Percentiles rank a stretch among this genome's conserved stretches.
Evolutionary conservation across 2,113 vertebrate species (phyloP).

Genomic region (Caretta caretta): DNA sequence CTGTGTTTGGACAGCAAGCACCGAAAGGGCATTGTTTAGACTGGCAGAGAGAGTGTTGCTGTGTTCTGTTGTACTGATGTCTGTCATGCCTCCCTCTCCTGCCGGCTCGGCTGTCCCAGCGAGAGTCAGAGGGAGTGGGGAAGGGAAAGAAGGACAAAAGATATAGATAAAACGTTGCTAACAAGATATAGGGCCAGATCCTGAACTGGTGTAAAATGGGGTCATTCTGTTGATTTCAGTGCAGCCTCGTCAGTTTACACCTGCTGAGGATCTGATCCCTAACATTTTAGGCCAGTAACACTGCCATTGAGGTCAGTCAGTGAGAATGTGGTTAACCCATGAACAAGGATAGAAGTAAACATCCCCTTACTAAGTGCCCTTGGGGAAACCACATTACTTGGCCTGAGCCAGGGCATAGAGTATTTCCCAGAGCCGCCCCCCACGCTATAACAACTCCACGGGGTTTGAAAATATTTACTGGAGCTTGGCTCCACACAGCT

Average conservation of each 20-base stretch:
- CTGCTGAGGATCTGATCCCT: not conserved
- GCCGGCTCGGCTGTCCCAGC: no score
- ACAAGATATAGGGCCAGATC: not conserved
- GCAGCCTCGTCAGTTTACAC: not conserved
- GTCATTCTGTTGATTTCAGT: not conserved
- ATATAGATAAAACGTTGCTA: not conserved
- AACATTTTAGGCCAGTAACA: not conserved
- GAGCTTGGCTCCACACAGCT: no score
- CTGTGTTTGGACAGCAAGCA: not conserved
- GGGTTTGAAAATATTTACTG: no score
- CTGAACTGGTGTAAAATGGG: not conserved
- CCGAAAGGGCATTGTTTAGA: not conserved
- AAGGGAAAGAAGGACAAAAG: not conserved
- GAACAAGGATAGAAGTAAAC: not conserved
- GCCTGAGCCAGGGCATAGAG: not conserved
- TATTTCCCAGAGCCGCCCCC: no score
- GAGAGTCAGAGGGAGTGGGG: not conserved
- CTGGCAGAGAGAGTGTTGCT: not conserved
- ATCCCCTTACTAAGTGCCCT: not conserved
- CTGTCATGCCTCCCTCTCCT: not conserved
- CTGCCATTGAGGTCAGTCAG: not conserved
- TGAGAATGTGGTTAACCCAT: not conserved
- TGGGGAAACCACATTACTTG: not conserved
- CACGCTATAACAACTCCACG: no score
- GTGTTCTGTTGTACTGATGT: not conserved